These are phyloP conservation scores for Odontomachus brunneus DNA, from an alignment of 1,140 invertebrate species.

Conservation along the genomic window DNA sequence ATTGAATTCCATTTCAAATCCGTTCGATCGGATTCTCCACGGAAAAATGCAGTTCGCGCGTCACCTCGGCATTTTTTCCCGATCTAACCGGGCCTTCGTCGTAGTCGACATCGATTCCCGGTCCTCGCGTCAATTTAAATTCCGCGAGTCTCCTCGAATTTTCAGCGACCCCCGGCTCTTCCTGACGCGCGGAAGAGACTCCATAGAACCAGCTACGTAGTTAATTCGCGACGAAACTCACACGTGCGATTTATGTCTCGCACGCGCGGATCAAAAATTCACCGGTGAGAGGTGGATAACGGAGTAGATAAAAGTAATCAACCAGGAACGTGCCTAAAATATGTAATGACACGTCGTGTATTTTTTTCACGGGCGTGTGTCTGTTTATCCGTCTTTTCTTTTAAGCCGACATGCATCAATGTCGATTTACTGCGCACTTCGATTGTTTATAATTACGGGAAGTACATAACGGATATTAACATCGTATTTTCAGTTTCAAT, in stretches of 20 bases:
- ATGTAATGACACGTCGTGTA: neutral
- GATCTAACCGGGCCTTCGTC: neutral
- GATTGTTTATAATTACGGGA: neutral
- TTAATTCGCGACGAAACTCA: no score
- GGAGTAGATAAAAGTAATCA: neutral
- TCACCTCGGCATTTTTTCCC: neutral
- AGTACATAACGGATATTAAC: conserved; percentile 21
- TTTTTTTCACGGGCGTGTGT: no score
- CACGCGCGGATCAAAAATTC: neutral
- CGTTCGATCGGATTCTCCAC: conserved; percentile 34
- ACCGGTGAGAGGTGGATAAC: neutral
- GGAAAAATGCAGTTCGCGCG: neutral
- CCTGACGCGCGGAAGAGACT: neutral
- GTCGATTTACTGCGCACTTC: no score
- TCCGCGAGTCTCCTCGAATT: neutral
- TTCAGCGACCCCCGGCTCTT: neutral
- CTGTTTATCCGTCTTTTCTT: no score
- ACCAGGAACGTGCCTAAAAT: no score
- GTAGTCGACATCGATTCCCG: no score
- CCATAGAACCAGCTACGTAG: no score
- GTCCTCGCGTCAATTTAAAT: conserved; percentile 19
- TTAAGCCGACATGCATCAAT: no score
- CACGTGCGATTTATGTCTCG: no score
- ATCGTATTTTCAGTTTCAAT: conserved; percentile 17
- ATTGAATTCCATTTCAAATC: conserved; percentile 48